Evolutionary conservation across 1,140 invertebrate species (phyloP).

Genomic region (Lordiphosa collinella): DNA sequence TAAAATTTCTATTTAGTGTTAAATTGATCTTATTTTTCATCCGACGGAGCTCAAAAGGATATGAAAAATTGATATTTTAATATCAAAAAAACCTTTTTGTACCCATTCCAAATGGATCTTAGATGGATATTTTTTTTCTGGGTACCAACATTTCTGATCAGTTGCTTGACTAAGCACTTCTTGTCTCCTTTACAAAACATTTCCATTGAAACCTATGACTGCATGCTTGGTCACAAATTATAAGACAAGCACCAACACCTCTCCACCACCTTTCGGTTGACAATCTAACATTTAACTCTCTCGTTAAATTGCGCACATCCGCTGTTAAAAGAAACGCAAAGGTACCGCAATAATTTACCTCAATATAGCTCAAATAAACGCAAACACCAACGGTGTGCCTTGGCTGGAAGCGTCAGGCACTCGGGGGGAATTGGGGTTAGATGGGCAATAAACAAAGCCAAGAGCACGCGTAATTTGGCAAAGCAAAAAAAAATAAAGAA

Average conservation of each 20-base stretch:
- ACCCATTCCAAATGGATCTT: too few species aligned
- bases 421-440: slow-evolving; percentile 16
- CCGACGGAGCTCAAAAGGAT: too few species aligned
- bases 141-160: too few species aligned
- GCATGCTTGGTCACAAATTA: slow-evolving; percentile 1
- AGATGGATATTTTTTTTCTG: too few species aligned
- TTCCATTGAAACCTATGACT: slow-evolving; percentile 2
- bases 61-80: too few species aligned
- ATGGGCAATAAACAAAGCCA: slow-evolving; percentile 66
- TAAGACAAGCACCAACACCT: slow-evolving; percentile 15
- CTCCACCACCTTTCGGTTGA: slow-evolving; percentile 29
- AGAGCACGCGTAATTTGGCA: slow-evolving; percentile 69
- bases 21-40: too few species aligned
- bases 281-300: slow-evolving; percentile 43
- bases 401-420: slow-evolving; percentile 1
- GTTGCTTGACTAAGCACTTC: too few species aligned
- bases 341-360: slow-evolving; percentile 62
- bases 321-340: slow-evolving; percentile 31
- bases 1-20: too few species aligned
- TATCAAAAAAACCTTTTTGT: too few species aligned
- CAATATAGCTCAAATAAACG: slow-evolving; percentile 67
- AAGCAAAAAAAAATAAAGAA: slow-evolving; percentile 24
- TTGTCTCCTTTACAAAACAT: too few species aligned
- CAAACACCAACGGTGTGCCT: slow-evolving; percentile 27
- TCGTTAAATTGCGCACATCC: slow-evolving; percentile 65